Base-by-base conservation (phyloP, 2,888 invertebrate species). In the Lithophane semibrunnea region DNA sequence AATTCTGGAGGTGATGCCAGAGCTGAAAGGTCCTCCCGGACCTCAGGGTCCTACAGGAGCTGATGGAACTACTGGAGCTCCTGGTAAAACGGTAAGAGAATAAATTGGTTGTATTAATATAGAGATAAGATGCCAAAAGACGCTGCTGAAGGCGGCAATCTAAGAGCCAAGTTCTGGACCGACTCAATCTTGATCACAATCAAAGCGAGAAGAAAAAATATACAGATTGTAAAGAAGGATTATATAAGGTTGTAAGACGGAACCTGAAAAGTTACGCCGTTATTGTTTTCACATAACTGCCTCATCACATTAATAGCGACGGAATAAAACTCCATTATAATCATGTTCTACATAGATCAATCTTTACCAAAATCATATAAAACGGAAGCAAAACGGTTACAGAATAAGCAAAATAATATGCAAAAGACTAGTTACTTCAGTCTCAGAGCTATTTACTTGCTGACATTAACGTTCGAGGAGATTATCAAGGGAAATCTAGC, bases 51-150 rank as follows among this genome's bases (percentile, higher is more conserved):
- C 97, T 7, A 97, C 98, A 4, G 98, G 98, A 58, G 97, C 97
- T 83, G 98, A 98, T 92, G 98, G 98, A 49, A 98, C 98, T 88
- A 97, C 98, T 49, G 98, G 98, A 49, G 97, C 98, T 79, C 98
- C 98, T 82, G 99, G 99, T 83, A 97, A 98, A 90, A 98, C 98
- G 94, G 98, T 98, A 97, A 96, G 96, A 84, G 13, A n/a, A 18
- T 49, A 3, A n/a, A 42, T 7, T 24, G 4, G 1, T 24, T 29
- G 4, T 54, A 24, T 7, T 61, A 18, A 18, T 18, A 60, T 16
- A 60, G 29, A 18, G 3, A n/a, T 18, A n/a, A 54, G 4, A 21
- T 4, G 4, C 66, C 1, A 21, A 29, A n/a, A 0, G 21, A n/a
- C 9, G 9, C 37, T 21, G 29, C 29, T 16, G 63, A n/a, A 64